phyloP scores from a whole-genome alignment of 2,888 invertebrate genomes.

The Xylophagus ater region DNA sequence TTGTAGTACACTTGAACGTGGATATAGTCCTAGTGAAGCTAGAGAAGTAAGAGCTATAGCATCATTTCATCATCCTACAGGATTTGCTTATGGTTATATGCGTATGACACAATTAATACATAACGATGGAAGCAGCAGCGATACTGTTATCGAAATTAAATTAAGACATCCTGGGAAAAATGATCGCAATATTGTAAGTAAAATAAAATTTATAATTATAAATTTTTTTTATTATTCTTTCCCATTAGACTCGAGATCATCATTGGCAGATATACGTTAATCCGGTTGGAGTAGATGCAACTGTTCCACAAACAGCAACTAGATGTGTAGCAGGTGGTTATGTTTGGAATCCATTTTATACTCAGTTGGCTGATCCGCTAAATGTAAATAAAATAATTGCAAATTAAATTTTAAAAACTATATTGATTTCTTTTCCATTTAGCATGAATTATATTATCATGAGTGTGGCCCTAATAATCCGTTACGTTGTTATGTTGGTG shows the following conservation, averaged over 20 bases:
- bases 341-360: slow-evolving; percentile 84
- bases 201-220: slow-evolving; percentile 1
- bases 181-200: slow-evolving; percentile 61
- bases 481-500: slow-evolving; percentile 82
- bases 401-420: not conserved
- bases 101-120: slow-evolving; percentile 83
- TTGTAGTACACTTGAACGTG: slow-evolving; percentile 74
- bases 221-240: slow-evolving; percentile 11
- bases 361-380: slow-evolving; percentile 78
- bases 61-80: slow-evolving; percentile 79
- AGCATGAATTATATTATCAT: slow-evolving; percentile 72
- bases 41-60: slow-evolving; percentile 77
- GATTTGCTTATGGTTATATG: slow-evolving; percentile 76
- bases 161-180: slow-evolving; percentile 76
- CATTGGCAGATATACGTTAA: slow-evolving; percentile 88
- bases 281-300: slow-evolving; percentile 82
- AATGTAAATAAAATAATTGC: slow-evolving; percentile 49
- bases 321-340: slow-evolving; percentile 87
- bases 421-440: slow-evolving; percentile 21
- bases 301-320: slow-evolving; percentile 64
- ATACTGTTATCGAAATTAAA: slow-evolving; percentile 83
- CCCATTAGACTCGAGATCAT: slow-evolving; percentile 72
- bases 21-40: slow-evolving; percentile 79
- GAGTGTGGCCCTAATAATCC: slow-evolving; percentile 86
- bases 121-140: slow-evolving; percentile 73